phyloP scores from a whole-genome alignment of 2,113 vertebrate genomes.

The Etheostoma cragini region DNA sequence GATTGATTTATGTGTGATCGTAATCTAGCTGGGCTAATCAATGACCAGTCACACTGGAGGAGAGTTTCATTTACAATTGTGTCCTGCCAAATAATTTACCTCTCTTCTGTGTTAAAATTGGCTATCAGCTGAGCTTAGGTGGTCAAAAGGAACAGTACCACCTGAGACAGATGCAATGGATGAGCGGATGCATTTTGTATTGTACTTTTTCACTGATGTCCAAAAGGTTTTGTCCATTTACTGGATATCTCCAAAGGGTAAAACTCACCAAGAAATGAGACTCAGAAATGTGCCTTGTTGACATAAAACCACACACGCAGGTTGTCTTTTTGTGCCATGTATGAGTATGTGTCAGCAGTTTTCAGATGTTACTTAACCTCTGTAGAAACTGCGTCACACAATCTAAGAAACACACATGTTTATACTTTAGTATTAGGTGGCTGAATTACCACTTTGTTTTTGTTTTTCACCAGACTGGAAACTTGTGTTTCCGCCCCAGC shows the following conservation, averaged over 20 bases:
- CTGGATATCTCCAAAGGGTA: constrained; percentile 40
- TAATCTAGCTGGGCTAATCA: constrained; percentile 56
- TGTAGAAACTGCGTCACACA: constrained; percentile 20
- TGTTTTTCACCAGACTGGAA: constrained; percentile 18
- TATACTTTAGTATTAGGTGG: constrained; percentile 24
- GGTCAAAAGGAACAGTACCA: constrained; percentile 15
- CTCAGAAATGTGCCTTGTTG: constrained; percentile 85
- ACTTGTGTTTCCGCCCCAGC: constrained; percentile 14
- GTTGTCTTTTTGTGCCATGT: constrained; percentile 10
- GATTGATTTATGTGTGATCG: constrained; percentile 31
- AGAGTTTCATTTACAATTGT: neutral
- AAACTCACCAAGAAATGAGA: constrained; percentile 50
- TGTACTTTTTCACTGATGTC: constrained; percentile 54
- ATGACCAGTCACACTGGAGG: constrained; percentile 18
- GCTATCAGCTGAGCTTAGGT: constrained; percentile 29
- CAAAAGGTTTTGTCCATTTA: constrained; percentile 41
- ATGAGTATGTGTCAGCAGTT: neutral
- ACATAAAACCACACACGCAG: constrained; percentile 69
- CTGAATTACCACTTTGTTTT: constrained; percentile 13
- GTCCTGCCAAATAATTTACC: neutral
- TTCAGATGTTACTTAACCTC: neutral
- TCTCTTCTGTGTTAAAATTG: neutral
- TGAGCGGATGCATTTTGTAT: neutral
- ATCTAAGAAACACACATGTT: constrained; percentile 17
- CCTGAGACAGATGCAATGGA: neutral